A percentile compares a stretch with the other conserved stretches of the same genome.
These are phyloP conservation scores for Graptemys geographica DNA, from an alignment of 2,797 vertebrate genomes.

Conservation along the genomic window DNA sequence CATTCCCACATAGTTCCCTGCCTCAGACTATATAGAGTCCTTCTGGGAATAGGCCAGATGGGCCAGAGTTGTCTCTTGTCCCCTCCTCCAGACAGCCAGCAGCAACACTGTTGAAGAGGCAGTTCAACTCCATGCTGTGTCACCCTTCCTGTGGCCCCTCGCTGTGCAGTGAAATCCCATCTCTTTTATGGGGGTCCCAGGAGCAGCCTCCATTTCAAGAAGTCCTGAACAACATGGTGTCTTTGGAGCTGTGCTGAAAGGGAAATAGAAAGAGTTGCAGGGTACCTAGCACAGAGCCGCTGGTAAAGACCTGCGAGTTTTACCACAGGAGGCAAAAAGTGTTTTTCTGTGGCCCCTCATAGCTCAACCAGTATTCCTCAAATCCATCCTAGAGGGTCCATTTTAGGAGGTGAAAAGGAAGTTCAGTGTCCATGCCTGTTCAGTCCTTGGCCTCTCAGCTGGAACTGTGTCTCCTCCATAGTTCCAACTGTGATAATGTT, in stretches of 20 bases:
- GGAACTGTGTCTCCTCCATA: not conserved
- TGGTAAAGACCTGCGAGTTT: not conserved
- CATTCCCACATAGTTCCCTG: not conserved
- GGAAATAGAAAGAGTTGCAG: not conserved
- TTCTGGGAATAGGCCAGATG: not conserved
- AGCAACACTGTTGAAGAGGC: too few species aligned
- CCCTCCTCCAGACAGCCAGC: not conserved
- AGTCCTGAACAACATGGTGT: not conserved
- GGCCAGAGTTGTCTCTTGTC: not conserved
- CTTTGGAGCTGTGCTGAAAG: not conserved
- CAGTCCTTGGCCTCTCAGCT: constrained; percentile 31
- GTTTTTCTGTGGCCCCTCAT: not conserved
- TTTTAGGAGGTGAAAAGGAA: constrained; percentile 10
- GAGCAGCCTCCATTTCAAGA: not conserved
- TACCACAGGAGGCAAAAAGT: not conserved
- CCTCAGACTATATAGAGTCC: not conserved
- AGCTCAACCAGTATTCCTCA: not conserved
- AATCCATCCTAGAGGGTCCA: not conserved
- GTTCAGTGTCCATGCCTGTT: not conserved
- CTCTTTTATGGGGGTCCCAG: not conserved
- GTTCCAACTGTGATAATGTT: not conserved
- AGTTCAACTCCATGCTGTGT: not conserved
- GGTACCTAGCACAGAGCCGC: not conserved
- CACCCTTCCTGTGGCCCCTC: not conserved
- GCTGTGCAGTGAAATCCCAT: not conserved